Conservation (phyloP, 2,113 vertebrate species). For the Formicarius rufipectus region DNA sequence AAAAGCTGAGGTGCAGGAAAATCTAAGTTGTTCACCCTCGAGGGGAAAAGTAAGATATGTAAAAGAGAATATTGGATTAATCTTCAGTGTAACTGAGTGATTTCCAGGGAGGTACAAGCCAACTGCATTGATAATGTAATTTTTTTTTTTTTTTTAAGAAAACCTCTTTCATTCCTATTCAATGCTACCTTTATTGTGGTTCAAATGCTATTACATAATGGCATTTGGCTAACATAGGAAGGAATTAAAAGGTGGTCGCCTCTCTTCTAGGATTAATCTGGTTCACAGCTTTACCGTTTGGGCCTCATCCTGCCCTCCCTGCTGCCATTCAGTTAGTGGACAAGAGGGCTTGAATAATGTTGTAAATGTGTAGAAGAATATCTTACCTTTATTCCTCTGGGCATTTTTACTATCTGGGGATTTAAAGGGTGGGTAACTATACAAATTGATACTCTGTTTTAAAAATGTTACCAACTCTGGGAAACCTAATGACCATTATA, state of each 20-base stretch:
- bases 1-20: not conserved
- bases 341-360: not conserved
- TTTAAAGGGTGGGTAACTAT: not conserved
- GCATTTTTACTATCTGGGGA: not conserved
- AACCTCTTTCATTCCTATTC: not conserved
- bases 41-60: not conserved
- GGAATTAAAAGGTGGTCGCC: not conserved
- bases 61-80: conserved; percentile 7
- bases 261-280: not conserved
- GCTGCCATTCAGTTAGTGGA: not conserved
- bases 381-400: not conserved
- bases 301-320: not conserved
- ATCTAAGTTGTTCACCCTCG: not conserved
- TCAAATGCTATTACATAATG: conserved; percentile 9
- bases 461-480: not conserved
- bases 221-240: not conserved
- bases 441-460: not conserved
- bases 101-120: not conserved
- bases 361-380: not conserved
- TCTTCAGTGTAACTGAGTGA: not conserved
- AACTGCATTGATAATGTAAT: not conserved
- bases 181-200: not conserved
- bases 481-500: not conserved
- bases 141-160: not conserved
- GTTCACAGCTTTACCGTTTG: conserved; percentile 15